phyloP scores from a whole-genome alignment of 2,113 vertebrate species.

The Podarcis muralis region DNA sequence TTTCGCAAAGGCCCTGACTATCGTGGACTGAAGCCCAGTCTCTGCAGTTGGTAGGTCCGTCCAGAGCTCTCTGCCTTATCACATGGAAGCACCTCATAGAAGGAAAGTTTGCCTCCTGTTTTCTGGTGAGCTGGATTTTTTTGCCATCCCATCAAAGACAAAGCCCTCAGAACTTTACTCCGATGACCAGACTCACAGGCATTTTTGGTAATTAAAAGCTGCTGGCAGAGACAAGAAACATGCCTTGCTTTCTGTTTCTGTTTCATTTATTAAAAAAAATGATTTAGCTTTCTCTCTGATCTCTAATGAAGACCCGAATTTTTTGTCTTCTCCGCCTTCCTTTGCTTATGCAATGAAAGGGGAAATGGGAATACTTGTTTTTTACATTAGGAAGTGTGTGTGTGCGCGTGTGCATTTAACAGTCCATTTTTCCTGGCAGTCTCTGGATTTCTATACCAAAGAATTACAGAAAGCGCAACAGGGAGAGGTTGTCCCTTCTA shows the following conservation, averaged over 20 bases:
- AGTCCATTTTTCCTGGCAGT: not conserved
- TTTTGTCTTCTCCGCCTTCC: not conserved
- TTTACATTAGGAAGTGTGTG: not conserved
- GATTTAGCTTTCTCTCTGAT: not conserved
- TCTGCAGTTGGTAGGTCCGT: not conserved
- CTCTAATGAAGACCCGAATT: not conserved
- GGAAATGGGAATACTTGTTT: not conserved
- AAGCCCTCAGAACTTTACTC: rapidly evolving
- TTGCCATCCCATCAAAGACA: not conserved
- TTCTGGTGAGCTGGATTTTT: not conserved
- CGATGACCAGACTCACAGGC: not conserved
- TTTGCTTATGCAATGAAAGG: not conserved
- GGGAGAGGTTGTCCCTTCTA: not conserved
- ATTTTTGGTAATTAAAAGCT: not conserved
- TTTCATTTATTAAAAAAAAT: too few relatives aligned
- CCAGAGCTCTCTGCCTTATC: not conserved
- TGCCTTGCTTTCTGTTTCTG: not conserved
- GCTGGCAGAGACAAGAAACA: constrained; percentile 12
- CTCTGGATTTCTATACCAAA: not conserved
- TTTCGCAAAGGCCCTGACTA: not conserved
- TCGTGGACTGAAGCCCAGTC: too few relatives aligned
- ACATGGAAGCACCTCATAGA: constrained; percentile 32
- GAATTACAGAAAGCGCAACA: not conserved
- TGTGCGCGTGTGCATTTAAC: not conserved
- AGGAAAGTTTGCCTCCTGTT: rapidly evolving